Base-by-base conservation (phyloP, 1,140 invertebrate species). In the Lithobius niger region DNA sequence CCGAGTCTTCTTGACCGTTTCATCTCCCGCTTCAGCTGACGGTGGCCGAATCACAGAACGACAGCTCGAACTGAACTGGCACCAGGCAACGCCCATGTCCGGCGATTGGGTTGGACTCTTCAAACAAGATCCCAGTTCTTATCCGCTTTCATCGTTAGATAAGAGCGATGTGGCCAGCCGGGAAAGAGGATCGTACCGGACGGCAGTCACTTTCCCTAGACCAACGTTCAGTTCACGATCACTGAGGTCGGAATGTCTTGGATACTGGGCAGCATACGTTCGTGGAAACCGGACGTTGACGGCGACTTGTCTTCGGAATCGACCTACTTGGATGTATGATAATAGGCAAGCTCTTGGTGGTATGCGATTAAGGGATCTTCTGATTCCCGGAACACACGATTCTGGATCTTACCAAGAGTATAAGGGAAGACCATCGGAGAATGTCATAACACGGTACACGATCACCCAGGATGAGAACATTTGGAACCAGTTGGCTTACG, bases 371-470 rank as follows among this genome's bases (percentile, higher is more conserved):
- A 63, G 68, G 10, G 70, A 79, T 49, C 59, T 81, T 1, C 78
- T 79, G 55, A 65, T 82, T 48, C 79, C 79, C 0, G 80, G 80
- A 13, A 78, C 77, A 2, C 80, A 82, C 58, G 77, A 82, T 58
- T 77, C 81, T 1, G 79, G 77, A 13, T 71, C 77, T 1, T 79
- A 77, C 60, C 65, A 67, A 2, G 62, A 68, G n/a, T 69, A 74
- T 58, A 64, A 71, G 28, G 63, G 69, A 26, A 59, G 65, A 0
- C 43, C 62, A 16, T 51, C 58, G 0, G 72, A 74, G 27, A 69
- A 64, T 47, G 28, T 75, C 1, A 64, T 77, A 0, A 69, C 71
- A 0, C 73, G 69, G 57, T 76, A 74, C 27, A 66, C 74, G 1
- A 67, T 77, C 3, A 79, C 77, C 19, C 87, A 90, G 68, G 62